Conservation (phyloP, 1,140 invertebrate genomes). For the Euwallacea fornicatus region DNA sequence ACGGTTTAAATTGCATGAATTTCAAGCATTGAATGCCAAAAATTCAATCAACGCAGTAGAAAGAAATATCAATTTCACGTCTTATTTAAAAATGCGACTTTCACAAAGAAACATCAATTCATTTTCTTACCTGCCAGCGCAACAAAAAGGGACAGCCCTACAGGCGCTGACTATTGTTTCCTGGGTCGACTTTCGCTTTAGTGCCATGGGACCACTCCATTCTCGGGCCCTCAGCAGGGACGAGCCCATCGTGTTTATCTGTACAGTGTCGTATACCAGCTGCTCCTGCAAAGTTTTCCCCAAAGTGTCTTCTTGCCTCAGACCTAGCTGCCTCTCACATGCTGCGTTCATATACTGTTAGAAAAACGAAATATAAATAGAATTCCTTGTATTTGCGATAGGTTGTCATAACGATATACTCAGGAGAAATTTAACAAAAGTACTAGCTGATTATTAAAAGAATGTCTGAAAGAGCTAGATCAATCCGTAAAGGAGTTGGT, state of each 20-base stretch:
- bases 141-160: conserved; percentile 69
- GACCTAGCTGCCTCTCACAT: conserved; percentile 75
- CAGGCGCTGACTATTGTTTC: conserved; percentile 80
- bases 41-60: too few species aligned
- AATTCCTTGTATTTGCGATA: too few species aligned
- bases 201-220: conserved; percentile 84
- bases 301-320: conserved; percentile 72
- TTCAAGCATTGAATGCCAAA: too few species aligned
- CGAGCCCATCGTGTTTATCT: conserved; percentile 64
- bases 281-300: conserved; percentile 70
- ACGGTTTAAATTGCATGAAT: too few species aligned
- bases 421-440: too few species aligned
- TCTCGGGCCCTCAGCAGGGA: conserved; percentile 75
- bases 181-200: conserved; percentile 72
- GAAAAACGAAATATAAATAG: not conserved
- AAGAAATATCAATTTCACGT: too few species aligned
- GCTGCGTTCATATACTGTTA: conserved; percentile 79
- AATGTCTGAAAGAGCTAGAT: too few species aligned
- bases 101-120: too few species aligned
- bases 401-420: too few species aligned
- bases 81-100: too few species aligned
- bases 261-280: conserved; percentile 59
- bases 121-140: conserved; percentile 59
- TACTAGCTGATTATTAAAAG: too few species aligned
- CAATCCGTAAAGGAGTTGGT: too few species aligned